Base-by-base conservation (phyloP, 1,140 invertebrate species). In the Hirudo medicinalis region DNA sequence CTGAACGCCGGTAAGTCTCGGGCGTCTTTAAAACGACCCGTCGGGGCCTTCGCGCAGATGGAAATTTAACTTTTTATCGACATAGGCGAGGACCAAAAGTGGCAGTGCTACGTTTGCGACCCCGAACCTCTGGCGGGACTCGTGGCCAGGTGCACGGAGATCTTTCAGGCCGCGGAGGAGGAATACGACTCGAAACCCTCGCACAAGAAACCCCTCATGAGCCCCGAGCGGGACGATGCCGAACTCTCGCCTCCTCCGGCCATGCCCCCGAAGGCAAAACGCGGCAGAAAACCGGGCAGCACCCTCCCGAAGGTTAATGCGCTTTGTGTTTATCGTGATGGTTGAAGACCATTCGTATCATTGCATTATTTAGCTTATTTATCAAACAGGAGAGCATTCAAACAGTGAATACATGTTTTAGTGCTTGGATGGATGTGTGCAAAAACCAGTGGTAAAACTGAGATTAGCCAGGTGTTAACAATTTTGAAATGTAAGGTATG, bases 61-160 rank as follows among this genome's bases (percentile, higher is more conserved):
- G 20, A 8, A 22, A 60, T 60, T 22, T 8, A 8, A 54, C 49
- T n/a, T 53, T 40, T 53, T 9, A 11, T 69, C 11, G 5, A 0
- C 22, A 15, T 4, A 73, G 71, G 40, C 88, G 81, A 87, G 49
- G 75, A 88, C 75, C 25, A 49, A n/a, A 72, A 75, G 60, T 92
- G 90, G 90, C 86, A 87, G 74, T 92, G 91, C 80, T 91, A 91
- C 77, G 86, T 87, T n/a, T 92, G 91, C 78, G 85, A 89, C 78
- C 85, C 87, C 0, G 85, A 82, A 72, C 87, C 87, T 74, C 79
- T 92, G 2, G 88, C 84, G 81, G 84, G 85, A 9, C 78, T 86
- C 32, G 82, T 74, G 2, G 27, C 54, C 4, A 25, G 43, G n/a
- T 74, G 74, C 57, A 60, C 67, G 2, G 20, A 40, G 22, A 66